Base-by-base conservation (phyloP, 2,888 invertebrate species). In the Pollenia angustigena region DNA sequence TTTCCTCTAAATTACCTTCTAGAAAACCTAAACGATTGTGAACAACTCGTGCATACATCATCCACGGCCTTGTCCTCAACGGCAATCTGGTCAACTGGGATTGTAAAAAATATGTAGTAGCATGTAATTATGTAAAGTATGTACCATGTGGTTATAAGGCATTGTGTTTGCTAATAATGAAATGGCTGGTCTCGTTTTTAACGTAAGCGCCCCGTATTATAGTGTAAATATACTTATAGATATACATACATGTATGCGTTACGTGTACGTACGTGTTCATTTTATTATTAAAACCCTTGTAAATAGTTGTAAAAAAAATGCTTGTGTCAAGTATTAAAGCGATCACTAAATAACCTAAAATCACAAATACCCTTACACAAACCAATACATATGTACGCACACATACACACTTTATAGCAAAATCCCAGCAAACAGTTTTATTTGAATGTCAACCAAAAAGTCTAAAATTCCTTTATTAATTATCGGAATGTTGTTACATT, bases 301-400 rank as follows among this genome's bases (percentile, higher is more conserved):
- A 76, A 85, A 85, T 85, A 81, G 81, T 76, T 85, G 81, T 81
- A 81, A 85, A 85, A 78, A 78, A 68, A 72, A 66, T 72, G 62
- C 16, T 42, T 76, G 52, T 78, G 60, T 74, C 32, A 81, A 68
- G 66, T 74, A 72, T 78, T 81, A 81, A 78, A 81, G 71, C 56
- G 52, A 81, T 85, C 64, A 81, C 68, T 85, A 78, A 56, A 48
- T 80, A 74, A 62, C 62, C 68, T 62, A 32, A 56, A 75, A 74
- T 48, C 14, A 58, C 11, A 68, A 64, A 81, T 72, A 62, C 69
- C 58, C 69, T 40, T 6, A 62, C 10, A 50, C n/a, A 48, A 14
- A 46, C 32, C 44, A 12, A 46, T 4, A 18, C 18, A 12, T 11
- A 44, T 11, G n/a, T 40, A 14, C 14, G 18, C 23, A 44, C 0